A percentile compares a stretch with the other conserved stretches of the same genome.
Conservation (phyloP, 2,888 invertebrate genomes). For the Anaspis maculata region DNA sequence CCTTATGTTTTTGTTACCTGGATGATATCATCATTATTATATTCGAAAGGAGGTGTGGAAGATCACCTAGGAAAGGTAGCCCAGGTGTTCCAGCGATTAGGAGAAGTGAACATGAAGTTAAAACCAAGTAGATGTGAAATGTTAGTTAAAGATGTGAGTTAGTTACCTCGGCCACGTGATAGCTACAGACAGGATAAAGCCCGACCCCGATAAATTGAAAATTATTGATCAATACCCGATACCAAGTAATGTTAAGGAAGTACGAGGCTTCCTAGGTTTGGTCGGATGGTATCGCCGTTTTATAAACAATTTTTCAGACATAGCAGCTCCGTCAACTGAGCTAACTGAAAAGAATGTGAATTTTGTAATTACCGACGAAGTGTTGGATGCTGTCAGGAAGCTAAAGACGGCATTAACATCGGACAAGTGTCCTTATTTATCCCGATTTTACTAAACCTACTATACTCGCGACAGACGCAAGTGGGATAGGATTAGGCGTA, state of each 20-base stretch:
- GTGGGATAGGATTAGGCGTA: neutral
- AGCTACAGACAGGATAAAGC: neutral
- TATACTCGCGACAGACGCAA: neutral
- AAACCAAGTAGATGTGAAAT: conserved; percentile 18
- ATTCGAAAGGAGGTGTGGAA: neutral
- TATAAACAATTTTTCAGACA: neutral
- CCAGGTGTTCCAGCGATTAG: conserved; percentile 12
- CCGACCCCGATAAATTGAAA: neutral
- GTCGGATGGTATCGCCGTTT: conserved; percentile 2
- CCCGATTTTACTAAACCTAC: neutral
- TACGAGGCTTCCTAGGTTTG: neutral
- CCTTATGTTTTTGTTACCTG: conserved; percentile 17
- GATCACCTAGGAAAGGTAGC: conserved; percentile 4
- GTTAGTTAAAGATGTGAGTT: conserved; percentile 10
- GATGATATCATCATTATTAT: conserved; percentile 5
- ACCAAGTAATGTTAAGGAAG: conserved; percentile 2
- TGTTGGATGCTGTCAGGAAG: neutral
- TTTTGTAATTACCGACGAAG: neutral
- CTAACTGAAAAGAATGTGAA: neutral
- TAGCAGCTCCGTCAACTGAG: neutral
- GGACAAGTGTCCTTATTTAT: neutral
- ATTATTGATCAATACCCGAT: neutral
- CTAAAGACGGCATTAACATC: neutral
- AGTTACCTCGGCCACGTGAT: conserved; percentile 15
- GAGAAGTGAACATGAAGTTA: conserved; percentile 16